Conservation (phyloP, 2,888 invertebrate species). For the Venusia cambrica region DNA sequence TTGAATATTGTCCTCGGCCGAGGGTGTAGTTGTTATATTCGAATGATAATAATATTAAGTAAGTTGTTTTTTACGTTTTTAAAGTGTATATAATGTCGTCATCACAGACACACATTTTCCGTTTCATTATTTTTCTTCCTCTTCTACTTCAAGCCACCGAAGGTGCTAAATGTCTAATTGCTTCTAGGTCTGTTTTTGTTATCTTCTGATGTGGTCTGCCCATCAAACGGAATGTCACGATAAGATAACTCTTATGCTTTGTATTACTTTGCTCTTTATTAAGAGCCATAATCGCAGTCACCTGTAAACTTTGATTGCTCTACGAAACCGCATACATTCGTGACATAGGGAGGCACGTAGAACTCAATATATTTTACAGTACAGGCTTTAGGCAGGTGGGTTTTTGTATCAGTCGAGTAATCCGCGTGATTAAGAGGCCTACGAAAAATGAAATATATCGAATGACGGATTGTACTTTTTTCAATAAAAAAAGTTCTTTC, state of each 20-base stretch:
- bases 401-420: slow-evolving; percentile 54
- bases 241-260: too few species aligned
- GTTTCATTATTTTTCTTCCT: slow-evolving; percentile 72
- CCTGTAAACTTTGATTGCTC: not conserved
- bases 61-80: slow-evolving; percentile 82
- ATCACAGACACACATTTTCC: slow-evolving; percentile 69
- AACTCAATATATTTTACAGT: not conserved
- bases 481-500: too few species aligned
- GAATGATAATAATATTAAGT: slow-evolving; percentile 81
- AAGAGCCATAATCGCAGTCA: slow-evolving; percentile 1
- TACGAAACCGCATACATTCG: slow-evolving; percentile 1
- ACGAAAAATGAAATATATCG: too few species aligned
- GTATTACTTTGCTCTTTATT: too few species aligned
- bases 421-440: slow-evolving; percentile 53
- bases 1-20: slow-evolving; percentile 75
- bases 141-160: slow-evolving; percentile 69
- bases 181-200: slow-evolving; percentile 63
- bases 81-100: slow-evolving; percentile 74
- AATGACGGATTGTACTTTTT: too few species aligned
- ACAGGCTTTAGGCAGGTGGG: slow-evolving; percentile 38
- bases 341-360: not conserved
- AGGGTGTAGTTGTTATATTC: slow-evolving; percentile 80
- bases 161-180: slow-evolving; percentile 79
- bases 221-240: too few species aligned
- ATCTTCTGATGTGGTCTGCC: slow-evolving; percentile 30